These are phyloP conservation scores for Coilia nasus DNA, from an alignment of 2,797 vertebrate genomes.

Conservation along the genomic window DNA sequence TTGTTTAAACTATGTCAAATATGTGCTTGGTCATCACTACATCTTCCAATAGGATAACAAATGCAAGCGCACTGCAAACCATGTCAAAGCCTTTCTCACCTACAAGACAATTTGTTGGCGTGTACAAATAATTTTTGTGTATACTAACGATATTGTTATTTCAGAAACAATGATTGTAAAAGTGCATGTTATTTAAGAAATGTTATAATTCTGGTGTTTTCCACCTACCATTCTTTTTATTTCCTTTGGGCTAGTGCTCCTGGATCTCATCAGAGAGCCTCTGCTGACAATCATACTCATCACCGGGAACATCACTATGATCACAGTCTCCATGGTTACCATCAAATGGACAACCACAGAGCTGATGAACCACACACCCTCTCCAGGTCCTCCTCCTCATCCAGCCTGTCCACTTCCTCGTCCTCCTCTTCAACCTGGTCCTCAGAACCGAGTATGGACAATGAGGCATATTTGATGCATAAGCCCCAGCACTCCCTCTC, in stretches of 20 bases:
- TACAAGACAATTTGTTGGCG: no score
- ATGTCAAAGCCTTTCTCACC: no score
- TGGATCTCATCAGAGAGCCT: constrained; percentile 35
- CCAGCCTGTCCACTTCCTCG: constrained; percentile 65
- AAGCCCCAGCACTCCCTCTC: constrained; percentile 75
- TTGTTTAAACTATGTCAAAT: no score
- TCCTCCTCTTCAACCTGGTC: constrained; percentile 73
- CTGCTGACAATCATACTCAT: constrained; percentile 26
- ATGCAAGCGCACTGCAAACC: no score
- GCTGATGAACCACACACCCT: constrained; percentile 57
- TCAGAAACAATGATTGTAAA: no score
- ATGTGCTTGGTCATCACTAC: no score
- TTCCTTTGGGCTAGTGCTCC: constrained; percentile 20
- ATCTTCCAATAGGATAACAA: no score
- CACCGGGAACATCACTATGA: constrained; percentile 15
- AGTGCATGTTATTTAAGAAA: no score
- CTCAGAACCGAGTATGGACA: constrained; percentile 69
- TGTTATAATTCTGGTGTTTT: neutral
- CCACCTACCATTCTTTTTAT: neutral
- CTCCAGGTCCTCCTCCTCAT: constrained; percentile 67
- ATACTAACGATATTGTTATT: no score
- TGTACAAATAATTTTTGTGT: no score
- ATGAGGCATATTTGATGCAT: constrained; percentile 59
- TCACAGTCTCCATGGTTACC: constrained; percentile 34
- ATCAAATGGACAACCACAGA: constrained; percentile 52